These are phyloP conservation scores for Xestia xanthographa DNA, from an alignment of 2,888 invertebrate species.

Conservation along the genomic window DNA sequence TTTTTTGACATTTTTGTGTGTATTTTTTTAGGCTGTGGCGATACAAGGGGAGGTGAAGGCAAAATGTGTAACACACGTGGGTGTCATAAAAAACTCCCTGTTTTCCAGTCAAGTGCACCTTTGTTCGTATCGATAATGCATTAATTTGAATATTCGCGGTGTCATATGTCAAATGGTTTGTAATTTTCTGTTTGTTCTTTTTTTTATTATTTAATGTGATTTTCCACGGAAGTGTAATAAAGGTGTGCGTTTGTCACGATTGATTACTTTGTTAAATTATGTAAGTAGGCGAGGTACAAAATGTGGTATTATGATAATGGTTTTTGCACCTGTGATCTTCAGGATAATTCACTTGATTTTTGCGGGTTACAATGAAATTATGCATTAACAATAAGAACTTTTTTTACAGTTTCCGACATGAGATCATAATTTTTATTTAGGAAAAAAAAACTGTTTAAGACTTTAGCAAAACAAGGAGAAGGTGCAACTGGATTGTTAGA, in stretches of 20 bases:
- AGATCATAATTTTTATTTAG: background rate
- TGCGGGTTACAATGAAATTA: background rate
- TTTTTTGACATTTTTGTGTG: background rate
- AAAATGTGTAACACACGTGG: constrained; percentile 72
- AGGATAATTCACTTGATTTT: background rate
- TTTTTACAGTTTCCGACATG: background rate
- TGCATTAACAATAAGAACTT: background rate
- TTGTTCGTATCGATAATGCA: constrained; percentile 88
- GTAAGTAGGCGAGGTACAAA: constrained; percentile 42
- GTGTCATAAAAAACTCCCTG: constrained; percentile 83
- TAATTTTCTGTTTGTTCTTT: constrained; percentile 87
- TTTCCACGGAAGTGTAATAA: constrained; percentile 78
- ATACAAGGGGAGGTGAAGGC: constrained; percentile 60
- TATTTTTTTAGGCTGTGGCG: constrained; percentile 70
- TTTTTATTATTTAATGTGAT: constrained; percentile 80
- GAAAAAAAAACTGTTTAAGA: background rate
- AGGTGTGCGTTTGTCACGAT: constrained; percentile 62
- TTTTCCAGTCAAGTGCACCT: constrained; percentile 85
- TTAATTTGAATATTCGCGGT: constrained; percentile 91
- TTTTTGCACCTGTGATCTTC: constrained; percentile 47
- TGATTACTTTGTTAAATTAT: constrained; percentile 64
- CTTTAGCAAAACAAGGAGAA: background rate
- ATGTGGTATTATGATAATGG: constrained; percentile 45
- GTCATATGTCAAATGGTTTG: constrained; percentile 90
- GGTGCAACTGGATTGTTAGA: background rate